These are phyloP conservation scores for Tribolium castaneum DNA, from an alignment of 1,140 invertebrate genomes.

Conservation along the genomic window DNA sequence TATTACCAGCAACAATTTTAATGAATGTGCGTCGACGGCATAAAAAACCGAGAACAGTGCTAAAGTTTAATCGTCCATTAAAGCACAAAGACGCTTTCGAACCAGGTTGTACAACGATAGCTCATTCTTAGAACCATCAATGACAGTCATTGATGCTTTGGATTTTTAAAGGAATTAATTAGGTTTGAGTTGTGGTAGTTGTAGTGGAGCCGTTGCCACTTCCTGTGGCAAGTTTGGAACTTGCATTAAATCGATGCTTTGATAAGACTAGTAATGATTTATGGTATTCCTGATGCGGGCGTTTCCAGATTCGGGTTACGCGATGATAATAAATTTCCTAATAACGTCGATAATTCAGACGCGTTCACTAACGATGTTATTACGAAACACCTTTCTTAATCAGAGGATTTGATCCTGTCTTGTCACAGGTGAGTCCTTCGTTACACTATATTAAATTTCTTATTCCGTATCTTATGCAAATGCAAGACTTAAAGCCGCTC, in stretches of 20 bases:
- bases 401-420: conserved; percentile 1
- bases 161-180: not conserved
- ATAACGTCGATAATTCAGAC: conserved; percentile 38
- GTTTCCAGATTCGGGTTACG: conserved; percentile 9
- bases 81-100: conserved; percentile 18
- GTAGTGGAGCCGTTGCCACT: not conserved
- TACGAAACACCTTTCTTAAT: conserved; percentile 15
- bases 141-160: not conserved
- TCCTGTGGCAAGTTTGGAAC: not conserved
- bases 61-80: conserved; percentile 15
- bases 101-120: not conserved
- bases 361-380: conserved; percentile 40
- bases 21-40: not conserved
- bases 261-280: conserved; percentile 35
- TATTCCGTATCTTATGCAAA: conserved; percentile 20
- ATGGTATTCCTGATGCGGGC: conserved; percentile 25
- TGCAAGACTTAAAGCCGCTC: not conserved
- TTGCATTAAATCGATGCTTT: conserved; percentile 18
- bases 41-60: not conserved
- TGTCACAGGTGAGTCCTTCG: not conserved
- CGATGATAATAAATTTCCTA: conserved; percentile 41
- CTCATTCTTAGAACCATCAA: conserved; percentile 1
- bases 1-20: conserved; percentile 7
- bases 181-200: not conserved
- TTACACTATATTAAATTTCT: not conserved